A percentile compares a stretch with the other conserved stretches of the same genome.
Conservation (phyloP, 2,113 vertebrate genomes). For the Planiliza haematocheilus region DNA sequence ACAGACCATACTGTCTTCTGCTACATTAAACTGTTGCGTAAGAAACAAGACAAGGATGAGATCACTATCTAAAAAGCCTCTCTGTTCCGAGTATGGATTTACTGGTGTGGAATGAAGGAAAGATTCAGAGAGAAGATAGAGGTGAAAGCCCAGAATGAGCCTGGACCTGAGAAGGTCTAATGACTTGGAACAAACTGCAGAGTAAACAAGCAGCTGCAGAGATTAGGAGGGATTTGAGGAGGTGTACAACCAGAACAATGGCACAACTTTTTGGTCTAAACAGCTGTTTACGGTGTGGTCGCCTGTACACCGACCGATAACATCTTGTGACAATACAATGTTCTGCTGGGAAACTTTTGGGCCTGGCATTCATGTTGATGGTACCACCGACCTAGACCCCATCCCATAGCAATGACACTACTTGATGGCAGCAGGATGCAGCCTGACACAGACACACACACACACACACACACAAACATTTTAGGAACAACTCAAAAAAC, state of each 20-base stretch:
- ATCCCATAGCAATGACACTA: too few relatives aligned
- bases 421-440: too few relatives aligned
- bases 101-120: conserved; percentile 23
- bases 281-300: neutral
- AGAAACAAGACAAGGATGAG: conserved; percentile 61
- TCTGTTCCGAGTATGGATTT: neutral
- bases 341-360: too few relatives aligned
- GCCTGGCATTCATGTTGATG: too few relatives aligned
- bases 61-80: conserved; percentile 50
- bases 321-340: too few relatives aligned
- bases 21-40: conserved; percentile 63
- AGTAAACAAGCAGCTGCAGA: conserved; percentile 29
- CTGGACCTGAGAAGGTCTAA: conserved; percentile 25
- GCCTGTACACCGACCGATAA: neutral
- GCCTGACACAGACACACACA: too few relatives aligned
- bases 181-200: conserved; percentile 33
- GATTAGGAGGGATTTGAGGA: conserved; percentile 32
- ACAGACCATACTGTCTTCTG: conserved; percentile 55
- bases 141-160: conserved; percentile 16
- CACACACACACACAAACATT: too few relatives aligned
- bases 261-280: neutral
- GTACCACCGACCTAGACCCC: too few relatives aligned
- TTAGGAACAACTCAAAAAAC: too few relatives aligned
- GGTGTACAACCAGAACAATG: conserved; percentile 19
- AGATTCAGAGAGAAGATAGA: neutral